Percentiles rank a stretch among this genome's conserved stretches.
Conservation (phyloP, 1,140 invertebrate species). For the Ladona fulva region DNA sequence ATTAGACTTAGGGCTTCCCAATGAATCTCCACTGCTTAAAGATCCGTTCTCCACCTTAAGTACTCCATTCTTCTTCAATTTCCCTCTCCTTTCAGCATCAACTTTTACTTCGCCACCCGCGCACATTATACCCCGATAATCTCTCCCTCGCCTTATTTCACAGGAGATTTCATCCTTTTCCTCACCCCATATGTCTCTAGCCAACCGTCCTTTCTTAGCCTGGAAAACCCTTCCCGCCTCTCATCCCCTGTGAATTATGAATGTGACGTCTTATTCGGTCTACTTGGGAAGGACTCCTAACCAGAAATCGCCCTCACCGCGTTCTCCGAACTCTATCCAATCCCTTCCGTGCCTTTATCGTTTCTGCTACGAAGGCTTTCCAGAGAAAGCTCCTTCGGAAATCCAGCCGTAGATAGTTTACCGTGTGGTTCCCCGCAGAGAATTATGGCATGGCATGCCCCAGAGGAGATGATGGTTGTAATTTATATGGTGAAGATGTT, state of each 20-base stretch:
- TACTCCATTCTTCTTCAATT: neutral
- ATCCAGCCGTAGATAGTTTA: too few relatives aligned
- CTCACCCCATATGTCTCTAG: neutral
- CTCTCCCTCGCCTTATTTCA: neutral
- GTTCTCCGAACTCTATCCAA: too few relatives aligned
- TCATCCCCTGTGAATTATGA: neutral
- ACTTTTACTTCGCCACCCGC: neutral
- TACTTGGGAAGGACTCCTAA: neutral
- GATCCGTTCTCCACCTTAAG: neutral
- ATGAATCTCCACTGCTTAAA: neutral
- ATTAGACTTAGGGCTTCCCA: slow-evolving; percentile 8
- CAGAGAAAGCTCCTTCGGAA: too few relatives aligned
- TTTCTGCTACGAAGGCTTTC: too few relatives aligned
- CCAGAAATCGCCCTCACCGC: neutral
- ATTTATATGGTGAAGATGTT: too few relatives aligned
- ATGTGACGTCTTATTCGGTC: neutral
- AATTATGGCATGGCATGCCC: too few relatives aligned
- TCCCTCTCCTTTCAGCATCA: neutral
- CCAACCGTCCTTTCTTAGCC: neutral
- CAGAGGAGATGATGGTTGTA: too few relatives aligned
- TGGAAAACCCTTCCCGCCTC: neutral
- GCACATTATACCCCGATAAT: neutral
- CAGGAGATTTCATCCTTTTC: neutral
- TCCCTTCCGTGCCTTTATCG: too few relatives aligned
- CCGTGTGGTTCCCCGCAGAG: too few relatives aligned